Evolutionary conservation across 2,113 vertebrate species (phyloP).

Genomic region (Oryzias javanicus): DNA sequence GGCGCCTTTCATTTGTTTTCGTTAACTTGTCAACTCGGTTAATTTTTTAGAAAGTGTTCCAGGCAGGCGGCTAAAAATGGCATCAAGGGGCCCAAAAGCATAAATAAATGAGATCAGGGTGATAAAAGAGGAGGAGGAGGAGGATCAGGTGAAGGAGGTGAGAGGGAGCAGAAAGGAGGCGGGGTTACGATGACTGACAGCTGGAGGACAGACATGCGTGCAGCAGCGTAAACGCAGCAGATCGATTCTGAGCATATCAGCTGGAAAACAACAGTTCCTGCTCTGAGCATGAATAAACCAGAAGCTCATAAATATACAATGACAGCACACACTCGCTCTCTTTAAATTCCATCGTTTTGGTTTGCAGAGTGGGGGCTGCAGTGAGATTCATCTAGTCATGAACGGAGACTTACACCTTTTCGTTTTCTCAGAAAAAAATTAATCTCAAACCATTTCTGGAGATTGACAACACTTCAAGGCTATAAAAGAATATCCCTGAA

Average conservation of each 20-base stretch:
- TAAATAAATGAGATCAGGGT: slow-evolving; percentile 67
- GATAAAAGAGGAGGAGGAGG: slow-evolving; percentile 39
- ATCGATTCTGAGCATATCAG: neutral
- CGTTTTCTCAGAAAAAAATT: no score
- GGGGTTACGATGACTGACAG: slow-evolving; percentile 34
- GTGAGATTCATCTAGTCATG: no score
- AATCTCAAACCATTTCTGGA: no score
- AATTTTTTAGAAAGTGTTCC: slow-evolving; percentile 64
- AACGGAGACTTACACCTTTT: no score
- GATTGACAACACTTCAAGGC: no score
- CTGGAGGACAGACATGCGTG: slow-evolving; percentile 17
- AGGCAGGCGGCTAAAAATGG: slow-evolving; percentile 57
- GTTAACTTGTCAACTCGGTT: slow-evolving; percentile 53
- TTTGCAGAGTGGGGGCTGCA: neutral
- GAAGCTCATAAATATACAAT: slow-evolving; percentile 46
- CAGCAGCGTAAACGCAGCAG: neutral
- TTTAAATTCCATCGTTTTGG: no score
- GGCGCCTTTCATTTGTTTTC: slow-evolving; percentile 57
- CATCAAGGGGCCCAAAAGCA: slow-evolving; percentile 47
- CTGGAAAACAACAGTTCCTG: slow-evolving; percentile 47
- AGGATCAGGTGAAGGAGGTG: slow-evolving; percentile 2
- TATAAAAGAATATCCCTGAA: no score
- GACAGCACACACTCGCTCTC: no score
- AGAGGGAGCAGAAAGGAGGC: slow-evolving; percentile 20
- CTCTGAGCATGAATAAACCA: slow-evolving; percentile 59